Conservation (phyloP, 2,113 vertebrate genomes). For the Argyrosomus japonicus region DNA sequence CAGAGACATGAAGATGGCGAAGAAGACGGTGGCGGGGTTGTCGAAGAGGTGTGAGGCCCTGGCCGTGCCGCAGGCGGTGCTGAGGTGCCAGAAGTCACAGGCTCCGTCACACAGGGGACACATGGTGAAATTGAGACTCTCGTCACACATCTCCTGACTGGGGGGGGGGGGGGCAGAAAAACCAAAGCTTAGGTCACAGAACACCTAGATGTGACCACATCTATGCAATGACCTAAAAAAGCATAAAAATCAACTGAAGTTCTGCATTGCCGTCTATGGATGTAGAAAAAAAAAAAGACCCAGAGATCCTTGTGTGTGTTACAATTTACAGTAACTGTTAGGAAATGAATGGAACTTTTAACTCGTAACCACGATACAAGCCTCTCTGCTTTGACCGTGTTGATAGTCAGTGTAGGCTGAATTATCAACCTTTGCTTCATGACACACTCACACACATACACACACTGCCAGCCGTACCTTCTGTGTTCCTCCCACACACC, state of each 20-base stretch:
- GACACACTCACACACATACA: constrained; percentile 31
- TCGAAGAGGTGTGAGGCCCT: constrained; percentile 97
- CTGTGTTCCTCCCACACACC: constrained; percentile 72
- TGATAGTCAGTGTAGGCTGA: constrained; percentile 62
- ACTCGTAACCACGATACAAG: constrained; percentile 33
- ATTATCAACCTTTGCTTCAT: constrained; percentile 38
- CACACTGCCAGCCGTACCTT: constrained; percentile 55
- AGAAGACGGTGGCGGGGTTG: constrained; percentile 97
- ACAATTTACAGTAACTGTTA: neutral
- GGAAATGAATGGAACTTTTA: constrained; percentile 60
- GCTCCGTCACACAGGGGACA: constrained; percentile 96
- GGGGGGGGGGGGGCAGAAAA: neutral
- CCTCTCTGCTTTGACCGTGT: constrained; percentile 55
- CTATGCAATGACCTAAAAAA: neutral
- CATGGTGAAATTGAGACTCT: constrained; percentile 94
- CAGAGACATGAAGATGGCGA: constrained; percentile 97
- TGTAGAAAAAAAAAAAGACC: neutral
- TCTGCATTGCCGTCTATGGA: neutral
- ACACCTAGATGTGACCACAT: neutral
- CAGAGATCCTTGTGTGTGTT: constrained; percentile 22
- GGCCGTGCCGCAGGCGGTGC: constrained; percentile 92
- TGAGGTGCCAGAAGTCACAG: constrained; percentile 97
- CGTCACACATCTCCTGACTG: constrained; percentile 96
- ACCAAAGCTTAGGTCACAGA: neutral
- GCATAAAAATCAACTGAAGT: neutral